Evolutionary conservation across 2,888 invertebrate species (phyloP).

Genomic region (Panopea generosa): DNA sequence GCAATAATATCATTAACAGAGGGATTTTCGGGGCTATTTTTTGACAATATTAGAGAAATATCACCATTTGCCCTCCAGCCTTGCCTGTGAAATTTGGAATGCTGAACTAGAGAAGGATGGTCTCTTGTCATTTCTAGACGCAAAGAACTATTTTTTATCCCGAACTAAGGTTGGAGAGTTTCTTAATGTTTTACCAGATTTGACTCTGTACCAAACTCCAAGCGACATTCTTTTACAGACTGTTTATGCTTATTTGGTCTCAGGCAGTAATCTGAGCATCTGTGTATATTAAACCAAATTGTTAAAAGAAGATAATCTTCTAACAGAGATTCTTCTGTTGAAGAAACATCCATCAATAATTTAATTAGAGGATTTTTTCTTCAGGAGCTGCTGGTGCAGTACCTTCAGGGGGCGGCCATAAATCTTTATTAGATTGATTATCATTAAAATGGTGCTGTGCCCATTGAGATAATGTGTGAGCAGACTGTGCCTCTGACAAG

Average conservation of each 20-base stretch:
- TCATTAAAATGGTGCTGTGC: conserved; percentile 53
- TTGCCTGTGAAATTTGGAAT: conserved; percentile 64
- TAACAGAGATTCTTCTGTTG: conserved; percentile 47
- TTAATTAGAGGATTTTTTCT: conserved; percentile 63
- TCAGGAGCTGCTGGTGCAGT: conserved; percentile 53
- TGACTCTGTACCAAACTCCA: conserved; percentile 39
- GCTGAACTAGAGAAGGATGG: conserved; percentile 64
- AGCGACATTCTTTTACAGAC: conserved; percentile 39
- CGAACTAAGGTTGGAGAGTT: conserved; percentile 42
- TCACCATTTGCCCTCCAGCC: conserved; percentile 64
- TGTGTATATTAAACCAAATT: conserved; percentile 54
- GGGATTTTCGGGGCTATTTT: conserved; percentile 57
- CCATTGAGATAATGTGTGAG: conserved; percentile 51
- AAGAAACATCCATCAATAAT: conserved; percentile 66
- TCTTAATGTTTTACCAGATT: conserved; percentile 34
- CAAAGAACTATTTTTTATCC: conserved; percentile 59
- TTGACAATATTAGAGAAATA: conserved; percentile 60
- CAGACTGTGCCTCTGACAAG: conserved; percentile 45
- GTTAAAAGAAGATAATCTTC: conserved; percentile 53
- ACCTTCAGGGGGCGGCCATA: conserved; percentile 70
- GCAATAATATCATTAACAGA: conserved; percentile 66
- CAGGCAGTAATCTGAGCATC: conserved; percentile 56
- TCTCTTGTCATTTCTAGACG: conserved; percentile 68
- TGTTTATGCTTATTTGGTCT: not conserved
- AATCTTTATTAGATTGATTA: conserved; percentile 56